Percentiles rank a stretch among this genome's conserved stretches.
These are phyloP conservation scores for Microcebus lehilahytsara DNA, from an alignment of 2,113 vertebrate species.

Conservation along the genomic window DNA sequence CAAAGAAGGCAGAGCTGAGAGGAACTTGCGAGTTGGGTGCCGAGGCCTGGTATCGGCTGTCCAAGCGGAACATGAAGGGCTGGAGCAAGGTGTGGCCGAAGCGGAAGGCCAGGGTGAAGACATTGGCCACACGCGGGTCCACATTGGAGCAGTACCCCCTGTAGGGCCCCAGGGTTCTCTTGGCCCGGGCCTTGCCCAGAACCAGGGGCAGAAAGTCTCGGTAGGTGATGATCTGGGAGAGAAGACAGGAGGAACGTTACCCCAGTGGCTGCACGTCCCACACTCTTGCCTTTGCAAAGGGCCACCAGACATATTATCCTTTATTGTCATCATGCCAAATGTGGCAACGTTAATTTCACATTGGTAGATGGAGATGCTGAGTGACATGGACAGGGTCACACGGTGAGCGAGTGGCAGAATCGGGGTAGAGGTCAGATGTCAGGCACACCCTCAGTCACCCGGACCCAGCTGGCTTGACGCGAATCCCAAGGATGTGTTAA, in stretches of 20 bases:
- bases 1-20: slow-evolving; percentile 86
- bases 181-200: slow-evolving; percentile 77
- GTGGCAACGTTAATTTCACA: neutral
- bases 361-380: neutral
- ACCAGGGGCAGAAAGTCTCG: slow-evolving; percentile 86
- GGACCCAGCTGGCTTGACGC: neutral
- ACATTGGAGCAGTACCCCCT: slow-evolving; percentile 80
- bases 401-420: neutral
- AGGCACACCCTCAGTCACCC: neutral
- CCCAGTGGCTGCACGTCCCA: neutral
- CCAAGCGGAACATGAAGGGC: slow-evolving; percentile 84
- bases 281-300: neutral
- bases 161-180: slow-evolving; percentile 81
- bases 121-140: slow-evolving; percentile 87
- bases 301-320: neutral
- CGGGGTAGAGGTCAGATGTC: neutral
- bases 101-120: slow-evolving; percentile 89
- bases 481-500: neutral
- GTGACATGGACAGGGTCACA: neutral
- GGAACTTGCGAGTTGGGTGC: slow-evolving; percentile 82
- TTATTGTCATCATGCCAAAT: neutral
- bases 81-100: slow-evolving; percentile 90
- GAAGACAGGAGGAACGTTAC: neutral
- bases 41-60: slow-evolving; percentile 75
- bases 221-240: slow-evolving; percentile 86